These are phyloP conservation scores for Cheilosia urbana DNA, from an alignment of 2,888 invertebrate species.

Conservation along the genomic window DNA sequence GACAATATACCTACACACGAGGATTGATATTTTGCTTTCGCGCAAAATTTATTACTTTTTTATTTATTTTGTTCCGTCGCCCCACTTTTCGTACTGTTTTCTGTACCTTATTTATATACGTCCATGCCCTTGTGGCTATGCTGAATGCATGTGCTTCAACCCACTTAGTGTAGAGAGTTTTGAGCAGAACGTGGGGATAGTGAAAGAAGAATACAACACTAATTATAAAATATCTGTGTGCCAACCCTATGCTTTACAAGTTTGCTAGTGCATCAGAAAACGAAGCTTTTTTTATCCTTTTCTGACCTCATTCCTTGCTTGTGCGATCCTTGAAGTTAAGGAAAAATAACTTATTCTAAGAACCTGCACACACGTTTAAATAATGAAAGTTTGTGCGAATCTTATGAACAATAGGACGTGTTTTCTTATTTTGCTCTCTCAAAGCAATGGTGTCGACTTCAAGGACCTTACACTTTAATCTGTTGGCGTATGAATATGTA, in stretches of 20 bases:
- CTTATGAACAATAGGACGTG: slow-evolving; percentile 37
- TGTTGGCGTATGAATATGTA: slow-evolving; percentile 51
- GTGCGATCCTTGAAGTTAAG: slow-evolving; percentile 55
- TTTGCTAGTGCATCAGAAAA: slow-evolving; percentile 45
- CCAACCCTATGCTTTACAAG: slow-evolving; percentile 45
- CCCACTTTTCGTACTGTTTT: neutral
- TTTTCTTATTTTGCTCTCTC: slow-evolving; percentile 27
- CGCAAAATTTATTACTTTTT: slow-evolving; percentile 7
- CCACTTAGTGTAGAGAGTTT: slow-evolving; percentile 54
- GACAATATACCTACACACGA: neutral
- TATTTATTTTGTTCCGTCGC: slow-evolving; percentile 18
- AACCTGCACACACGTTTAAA: slow-evolving; percentile 55
- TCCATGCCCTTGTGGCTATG: slow-evolving; percentile 56
- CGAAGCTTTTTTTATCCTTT: slow-evolving; percentile 34
- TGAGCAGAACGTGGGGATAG: slow-evolving; percentile 39
- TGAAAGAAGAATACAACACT: slow-evolving; percentile 52
- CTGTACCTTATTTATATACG: slow-evolving; percentile 18
- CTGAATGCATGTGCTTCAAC: slow-evolving; percentile 50
- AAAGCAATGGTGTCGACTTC: slow-evolving; percentile 52
- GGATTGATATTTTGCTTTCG: neutral
- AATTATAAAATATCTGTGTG: slow-evolving; percentile 61
- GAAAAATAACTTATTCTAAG: slow-evolving; percentile 46
- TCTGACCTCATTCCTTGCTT: slow-evolving; percentile 56
- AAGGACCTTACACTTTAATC: slow-evolving; percentile 60
- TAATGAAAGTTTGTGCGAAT: slow-evolving; percentile 46